A percentile compares a stretch with the other conserved stretches of the same genome.
phyloP scores from a whole-genome alignment of 2,797 vertebrate genomes.

The Philypnodon macrostomus region DNA sequence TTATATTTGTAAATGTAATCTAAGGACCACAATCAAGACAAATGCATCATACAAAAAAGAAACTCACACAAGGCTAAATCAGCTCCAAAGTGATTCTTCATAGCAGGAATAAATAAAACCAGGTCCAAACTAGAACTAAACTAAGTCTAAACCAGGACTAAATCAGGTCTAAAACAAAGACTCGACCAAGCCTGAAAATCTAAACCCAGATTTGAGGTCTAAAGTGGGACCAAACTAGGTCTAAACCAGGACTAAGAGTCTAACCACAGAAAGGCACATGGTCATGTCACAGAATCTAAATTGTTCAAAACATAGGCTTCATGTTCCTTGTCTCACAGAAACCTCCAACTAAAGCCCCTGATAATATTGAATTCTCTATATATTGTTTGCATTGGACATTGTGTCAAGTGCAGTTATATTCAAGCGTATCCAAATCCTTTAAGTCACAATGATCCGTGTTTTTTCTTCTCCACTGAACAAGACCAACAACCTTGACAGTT shows the following conservation, averaged over 20 bases:
- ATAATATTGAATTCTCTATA: slow-evolving; percentile 1
- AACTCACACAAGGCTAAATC: too few species aligned
- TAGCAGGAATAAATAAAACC: too few species aligned
- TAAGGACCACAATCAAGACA: too few species aligned
- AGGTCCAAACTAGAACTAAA: too few species aligned
- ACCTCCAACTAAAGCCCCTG: background rate
- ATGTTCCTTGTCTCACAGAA: background rate
- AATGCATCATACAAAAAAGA: too few species aligned
- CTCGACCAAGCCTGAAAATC: too few species aligned
- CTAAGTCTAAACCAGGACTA: too few species aligned
- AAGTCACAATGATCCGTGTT: slow-evolving; percentile 29
- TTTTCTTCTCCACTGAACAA: slow-evolving; percentile 24
- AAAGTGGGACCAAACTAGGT: too few species aligned
- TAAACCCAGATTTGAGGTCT: too few species aligned
- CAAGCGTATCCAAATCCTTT: slow-evolving; percentile 13
- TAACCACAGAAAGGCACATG: background rate
- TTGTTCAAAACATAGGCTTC: background rate
- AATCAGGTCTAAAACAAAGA: too few species aligned
- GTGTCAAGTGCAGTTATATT: slow-evolving; percentile 22
- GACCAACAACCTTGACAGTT: slow-evolving; percentile 24
- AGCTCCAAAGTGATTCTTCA: too few species aligned
- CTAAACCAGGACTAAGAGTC: background rate
- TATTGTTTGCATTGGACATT: slow-evolving; percentile 7
- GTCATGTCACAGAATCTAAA: background rate
- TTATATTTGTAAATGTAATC: too few species aligned